Conservation (phyloP, 1,140 invertebrate species). For the Ceratina calcarata region DNA sequence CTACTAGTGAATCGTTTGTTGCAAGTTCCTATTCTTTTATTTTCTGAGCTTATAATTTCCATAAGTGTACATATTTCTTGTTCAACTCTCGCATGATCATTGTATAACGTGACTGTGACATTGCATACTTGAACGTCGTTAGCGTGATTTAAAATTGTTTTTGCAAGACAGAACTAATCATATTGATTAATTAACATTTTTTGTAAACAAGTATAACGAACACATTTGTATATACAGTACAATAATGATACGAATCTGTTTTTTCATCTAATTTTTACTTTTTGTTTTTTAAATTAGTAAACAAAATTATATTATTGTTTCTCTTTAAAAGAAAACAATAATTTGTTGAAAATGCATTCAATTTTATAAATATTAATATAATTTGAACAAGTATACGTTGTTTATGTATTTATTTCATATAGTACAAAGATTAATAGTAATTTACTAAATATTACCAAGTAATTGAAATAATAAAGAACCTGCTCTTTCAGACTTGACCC, state of each 20-base stretch:
- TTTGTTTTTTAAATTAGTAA: not conserved
- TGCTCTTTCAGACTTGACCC: constrained; percentile 43
- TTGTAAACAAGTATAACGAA: constrained; percentile 7
- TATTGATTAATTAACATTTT: constrained; percentile 15
- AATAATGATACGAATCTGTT: not conserved
- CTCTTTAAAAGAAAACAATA: not conserved
- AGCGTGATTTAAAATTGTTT: constrained; percentile 3
- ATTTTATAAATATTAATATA: not conserved
- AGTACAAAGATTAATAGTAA: not conserved
- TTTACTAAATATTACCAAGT: not conserved
- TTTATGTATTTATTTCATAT: not conserved
- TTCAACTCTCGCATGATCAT: constrained; percentile 1
- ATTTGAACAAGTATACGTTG: too few relatives aligned
- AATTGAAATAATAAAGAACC: not conserved
- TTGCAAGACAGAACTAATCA: not conserved
- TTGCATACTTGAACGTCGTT: not conserved
- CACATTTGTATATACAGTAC: not conserved
- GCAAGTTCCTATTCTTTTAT: constrained; percentile 7
- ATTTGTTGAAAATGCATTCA: not conserved
- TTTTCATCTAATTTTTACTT: not conserved
- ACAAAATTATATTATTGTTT: not conserved
- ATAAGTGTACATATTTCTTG: not conserved
- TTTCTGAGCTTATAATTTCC: too few relatives aligned
- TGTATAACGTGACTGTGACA: constrained; percentile 28
- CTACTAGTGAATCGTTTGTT: constrained; percentile 6